These are phyloP conservation scores for Labeo rohita DNA, from an alignment of 2,113 vertebrate genomes.

Conservation along the genomic window DNA sequence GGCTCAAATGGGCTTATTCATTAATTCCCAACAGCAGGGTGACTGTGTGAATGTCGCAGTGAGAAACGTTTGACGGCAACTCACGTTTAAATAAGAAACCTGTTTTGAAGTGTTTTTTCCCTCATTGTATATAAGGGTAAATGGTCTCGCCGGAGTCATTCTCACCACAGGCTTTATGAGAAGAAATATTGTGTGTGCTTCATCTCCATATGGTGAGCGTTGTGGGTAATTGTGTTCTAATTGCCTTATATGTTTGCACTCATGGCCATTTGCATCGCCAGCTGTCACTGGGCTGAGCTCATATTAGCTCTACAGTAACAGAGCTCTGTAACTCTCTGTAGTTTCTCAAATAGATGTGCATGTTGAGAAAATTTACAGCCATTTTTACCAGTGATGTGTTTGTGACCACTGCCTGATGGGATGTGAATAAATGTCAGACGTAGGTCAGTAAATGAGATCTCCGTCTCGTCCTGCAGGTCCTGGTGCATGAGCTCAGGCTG, in stretches of 20 bases:
- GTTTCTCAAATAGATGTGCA: background rate
- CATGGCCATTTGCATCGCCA: background rate
- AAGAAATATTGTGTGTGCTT: background rate
- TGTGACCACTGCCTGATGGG: background rate
- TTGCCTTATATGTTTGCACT: background rate
- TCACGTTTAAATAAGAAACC: conserved; percentile 14
- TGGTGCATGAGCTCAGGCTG: conserved; percentile 20
- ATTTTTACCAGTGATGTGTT: background rate
- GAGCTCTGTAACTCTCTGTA: background rate
- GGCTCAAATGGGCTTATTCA: background rate
- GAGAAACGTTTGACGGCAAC: background rate
- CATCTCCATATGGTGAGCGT: conserved; percentile 28
- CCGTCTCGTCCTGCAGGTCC: background rate
- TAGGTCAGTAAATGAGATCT: conserved; percentile 13
- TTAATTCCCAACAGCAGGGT: background rate
- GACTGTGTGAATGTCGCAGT: background rate
- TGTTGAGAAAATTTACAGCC: background rate
- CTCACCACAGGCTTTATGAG: background rate
- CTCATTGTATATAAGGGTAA: background rate
- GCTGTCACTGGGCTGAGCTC: background rate
- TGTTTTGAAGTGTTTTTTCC: background rate
- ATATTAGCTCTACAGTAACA: background rate
- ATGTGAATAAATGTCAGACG: conserved; percentile 34
- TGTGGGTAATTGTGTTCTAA: conserved; percentile 34
- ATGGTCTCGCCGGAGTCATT: background rate